Evolutionary conservation across 1,140 invertebrate species (phyloP), one percentile per base, ranked within the genome.

Genomic region (Melitaea cinxia): DNA sequence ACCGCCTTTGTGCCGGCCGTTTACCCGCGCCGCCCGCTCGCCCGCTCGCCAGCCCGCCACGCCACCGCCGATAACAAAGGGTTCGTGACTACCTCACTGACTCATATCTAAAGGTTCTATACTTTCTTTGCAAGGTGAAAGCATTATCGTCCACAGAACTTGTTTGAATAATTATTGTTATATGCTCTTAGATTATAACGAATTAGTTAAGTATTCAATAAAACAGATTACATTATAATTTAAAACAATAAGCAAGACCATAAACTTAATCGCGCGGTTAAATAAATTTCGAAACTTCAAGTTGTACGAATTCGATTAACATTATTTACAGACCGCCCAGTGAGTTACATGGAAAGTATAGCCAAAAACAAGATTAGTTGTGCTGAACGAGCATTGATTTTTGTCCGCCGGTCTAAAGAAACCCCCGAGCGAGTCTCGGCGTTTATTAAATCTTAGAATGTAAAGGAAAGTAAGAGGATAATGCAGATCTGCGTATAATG

Each of bases 1-100:
- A 68, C 78, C 71, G 80, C 74, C 77, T 80, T 81, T 85, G 83
- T 84, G 76, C 73, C 77, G 83, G 84, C 87, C 83, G 75, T 88
- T 90, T 77, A 88, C 85, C 83, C 76, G 42, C 82, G 78, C n/a
- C 55, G 21, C 56, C 24, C n/a, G 26, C 49, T 19, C 30, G 35
- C 37, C 54, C 21, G 30, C 30, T 15, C 21, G 77, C 26, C 39
- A 0, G 37, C 49, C 47, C 21, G 19, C 58, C 35, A 6, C 33
- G 28, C 60, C 57, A 14, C 45, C 47, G 28, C 66, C 80, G 83
- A 87, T 85, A 88, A 87, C 85, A 88, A 90, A 90, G 84, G 82
- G 76, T 83, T 73, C 70, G 58, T 78, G 78, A 77, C 80, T 82
- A 82, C 78, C 62, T 68, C 69, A 77, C 72, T 85, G 85, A 85